Conservation (phyloP, 2,113 vertebrate genomes). For the Pungitius pungitius region DNA sequence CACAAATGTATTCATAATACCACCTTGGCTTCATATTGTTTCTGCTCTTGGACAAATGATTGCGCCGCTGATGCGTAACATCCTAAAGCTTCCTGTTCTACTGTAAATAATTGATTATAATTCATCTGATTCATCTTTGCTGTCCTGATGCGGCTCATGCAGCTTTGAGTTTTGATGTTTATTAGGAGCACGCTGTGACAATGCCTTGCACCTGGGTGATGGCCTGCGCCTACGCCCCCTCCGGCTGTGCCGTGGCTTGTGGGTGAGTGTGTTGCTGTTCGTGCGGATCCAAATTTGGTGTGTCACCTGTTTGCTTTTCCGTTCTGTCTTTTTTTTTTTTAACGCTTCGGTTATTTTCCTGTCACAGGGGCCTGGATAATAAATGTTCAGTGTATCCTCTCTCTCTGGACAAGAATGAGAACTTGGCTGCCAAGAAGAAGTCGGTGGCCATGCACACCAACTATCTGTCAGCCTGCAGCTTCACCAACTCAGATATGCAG, state of each 20-base stretch:
- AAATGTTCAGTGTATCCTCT: slow-evolving; percentile 99
- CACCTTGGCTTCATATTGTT: not conserved
- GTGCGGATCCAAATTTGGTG: not conserved
- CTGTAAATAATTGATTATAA: slow-evolving; percentile 33
- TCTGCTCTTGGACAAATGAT: not conserved
- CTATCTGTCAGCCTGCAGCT: slow-evolving; percentile 98
- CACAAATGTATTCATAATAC: not conserved
- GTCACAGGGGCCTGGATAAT: slow-evolving; percentile 91
- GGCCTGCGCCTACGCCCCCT: slow-evolving; percentile 96
- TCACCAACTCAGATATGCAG: slow-evolving; percentile 99
- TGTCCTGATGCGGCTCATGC: slow-evolving; percentile 9
- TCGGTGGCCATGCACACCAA: slow-evolving; percentile 99
- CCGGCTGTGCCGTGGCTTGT: slow-evolving; percentile 96
- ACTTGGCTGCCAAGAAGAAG: slow-evolving; percentile 98
- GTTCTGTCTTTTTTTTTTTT: not conserved
- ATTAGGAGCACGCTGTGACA: slow-evolving; percentile 95
- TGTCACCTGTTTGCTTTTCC: not conserved
- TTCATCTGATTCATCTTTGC: slow-evolving; percentile 32
- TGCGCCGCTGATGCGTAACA: not conserved
- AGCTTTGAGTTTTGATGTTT: slow-evolving; percentile 45
- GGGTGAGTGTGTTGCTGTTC: slow-evolving; percentile 84
- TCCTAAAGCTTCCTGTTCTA: slow-evolving; percentile 1
- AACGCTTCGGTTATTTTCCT: slow-evolving; percentile 16
- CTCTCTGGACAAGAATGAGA: slow-evolving; percentile 98
- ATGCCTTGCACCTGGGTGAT: slow-evolving; percentile 99